These are phyloP conservation scores for Porphyrio hochstetteri DNA, from an alignment of 2,113 vertebrate genomes.

Conservation along the genomic window DNA sequence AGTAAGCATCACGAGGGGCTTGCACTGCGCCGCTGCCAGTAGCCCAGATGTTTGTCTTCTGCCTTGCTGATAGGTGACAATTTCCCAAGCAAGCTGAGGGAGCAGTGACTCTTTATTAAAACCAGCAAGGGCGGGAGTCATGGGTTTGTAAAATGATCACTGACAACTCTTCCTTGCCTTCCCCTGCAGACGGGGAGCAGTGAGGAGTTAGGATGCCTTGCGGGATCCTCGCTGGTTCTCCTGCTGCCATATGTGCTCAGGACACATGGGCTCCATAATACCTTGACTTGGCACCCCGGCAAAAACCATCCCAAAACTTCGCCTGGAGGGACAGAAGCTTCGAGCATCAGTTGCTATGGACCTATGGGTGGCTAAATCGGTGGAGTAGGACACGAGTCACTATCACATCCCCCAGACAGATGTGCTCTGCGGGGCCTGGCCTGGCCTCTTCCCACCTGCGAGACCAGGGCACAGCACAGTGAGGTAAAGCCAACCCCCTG, in stretches of 20 bases:
- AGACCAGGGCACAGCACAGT: background rate
- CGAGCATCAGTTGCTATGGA: background rate
- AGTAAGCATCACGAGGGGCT: conserved; percentile 21
- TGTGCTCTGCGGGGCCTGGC: fast-evolving
- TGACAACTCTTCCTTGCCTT: conserved; percentile 60
- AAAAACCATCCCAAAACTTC: background rate
- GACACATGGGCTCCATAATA: background rate
- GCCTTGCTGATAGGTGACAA: conserved; percentile 81
- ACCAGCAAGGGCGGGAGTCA: conserved; percentile 66
- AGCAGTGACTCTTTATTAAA: conserved; percentile 77
- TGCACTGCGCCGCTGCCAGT: conserved; percentile 67
- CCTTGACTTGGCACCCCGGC: background rate
- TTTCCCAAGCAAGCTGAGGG: conserved; percentile 73
- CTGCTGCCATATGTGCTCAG: background rate
- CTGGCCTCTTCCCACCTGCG: fast-evolving
- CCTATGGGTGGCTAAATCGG: background rate
- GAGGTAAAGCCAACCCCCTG: background rate
- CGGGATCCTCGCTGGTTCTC: background rate
- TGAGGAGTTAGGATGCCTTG: background rate
- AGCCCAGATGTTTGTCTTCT: conserved; percentile 66
- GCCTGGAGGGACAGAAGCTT: background rate
- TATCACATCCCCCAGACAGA: background rate
- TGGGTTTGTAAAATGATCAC: conserved; percentile 67
- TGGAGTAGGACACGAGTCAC: too few species aligned
- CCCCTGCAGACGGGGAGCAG: background rate